Conservation (phyloP, 2,113 vertebrate species). For the Mionectes macconnelli region DNA sequence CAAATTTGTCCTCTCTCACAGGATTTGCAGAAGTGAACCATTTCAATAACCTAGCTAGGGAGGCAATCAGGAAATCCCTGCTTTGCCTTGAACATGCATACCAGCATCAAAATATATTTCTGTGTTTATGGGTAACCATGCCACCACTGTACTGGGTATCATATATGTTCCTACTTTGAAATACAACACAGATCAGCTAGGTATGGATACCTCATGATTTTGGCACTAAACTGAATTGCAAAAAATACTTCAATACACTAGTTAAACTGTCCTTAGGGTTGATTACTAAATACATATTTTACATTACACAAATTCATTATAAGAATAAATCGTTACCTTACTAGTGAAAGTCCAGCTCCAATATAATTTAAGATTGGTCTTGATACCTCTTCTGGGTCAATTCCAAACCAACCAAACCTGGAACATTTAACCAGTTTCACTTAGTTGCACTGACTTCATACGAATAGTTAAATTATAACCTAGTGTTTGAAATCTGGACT, state of each 20-base stretch:
- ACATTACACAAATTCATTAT: neutral
- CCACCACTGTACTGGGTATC: neutral
- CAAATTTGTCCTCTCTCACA: neutral
- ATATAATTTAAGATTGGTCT: constrained; percentile 84
- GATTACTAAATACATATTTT: neutral
- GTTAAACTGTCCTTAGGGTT: neutral
- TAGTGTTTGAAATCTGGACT: neutral
- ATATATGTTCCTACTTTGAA: neutral
- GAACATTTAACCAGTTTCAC: constrained; percentile 5
- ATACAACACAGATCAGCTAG: neutral
- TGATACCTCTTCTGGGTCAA: constrained; percentile 80
- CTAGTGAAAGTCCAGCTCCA: constrained; percentile 84
- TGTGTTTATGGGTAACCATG: neutral
- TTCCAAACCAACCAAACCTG: constrained; percentile 92
- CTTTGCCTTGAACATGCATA: neutral
- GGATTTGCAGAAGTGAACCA: neutral
- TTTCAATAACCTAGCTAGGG: neutral
- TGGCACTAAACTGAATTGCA: neutral
- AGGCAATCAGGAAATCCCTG: neutral
- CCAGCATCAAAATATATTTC: neutral
- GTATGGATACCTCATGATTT: neutral
- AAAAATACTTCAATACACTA: neutral
- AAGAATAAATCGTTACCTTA: constrained; percentile 76
- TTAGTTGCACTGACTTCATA: neutral
- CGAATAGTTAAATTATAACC: neutral